Evolutionary conservation across 2,113 vertebrate species (phyloP).

Genomic region (Eudyptes chrysolophus): DNA sequence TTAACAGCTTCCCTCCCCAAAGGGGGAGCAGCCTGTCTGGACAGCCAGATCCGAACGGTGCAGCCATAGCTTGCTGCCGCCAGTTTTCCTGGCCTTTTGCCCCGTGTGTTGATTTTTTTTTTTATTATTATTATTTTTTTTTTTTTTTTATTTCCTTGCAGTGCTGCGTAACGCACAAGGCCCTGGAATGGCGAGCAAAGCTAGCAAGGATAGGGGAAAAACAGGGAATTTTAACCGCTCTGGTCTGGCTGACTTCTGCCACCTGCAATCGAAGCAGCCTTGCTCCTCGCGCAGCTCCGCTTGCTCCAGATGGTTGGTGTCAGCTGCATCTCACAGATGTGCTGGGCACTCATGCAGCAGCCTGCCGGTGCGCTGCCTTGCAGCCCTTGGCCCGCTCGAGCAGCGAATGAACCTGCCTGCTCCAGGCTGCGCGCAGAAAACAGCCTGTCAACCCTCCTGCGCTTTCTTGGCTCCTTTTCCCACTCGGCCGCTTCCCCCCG

Average conservation of each 20-base stretch:
- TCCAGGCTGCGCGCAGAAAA: background rate
- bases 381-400: background rate
- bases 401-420: background rate
- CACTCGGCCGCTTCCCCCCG: background rate
- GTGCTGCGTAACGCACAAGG: fast-evolving
- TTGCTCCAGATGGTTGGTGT: no score
- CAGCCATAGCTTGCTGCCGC: fast-evolving
- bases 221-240: background rate
- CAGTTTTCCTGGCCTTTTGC: background rate
- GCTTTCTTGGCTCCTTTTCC: background rate
- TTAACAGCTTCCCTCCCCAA: background rate
- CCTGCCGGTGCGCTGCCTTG: background rate
- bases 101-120: background rate
- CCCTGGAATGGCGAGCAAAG: background rate
- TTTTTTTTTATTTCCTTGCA: background rate
- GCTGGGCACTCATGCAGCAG: background rate
- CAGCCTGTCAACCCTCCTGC: no score
- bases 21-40: background rate
- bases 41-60: fast-evolving
- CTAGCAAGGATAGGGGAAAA: background rate
- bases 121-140: background rate
- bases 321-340: background rate
- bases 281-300: background rate
- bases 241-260: background rate
- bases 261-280: background rate